Evolutionary conservation across 2,888 invertebrate species (phyloP).

Genomic region (Antheraea assamensis): DNA sequence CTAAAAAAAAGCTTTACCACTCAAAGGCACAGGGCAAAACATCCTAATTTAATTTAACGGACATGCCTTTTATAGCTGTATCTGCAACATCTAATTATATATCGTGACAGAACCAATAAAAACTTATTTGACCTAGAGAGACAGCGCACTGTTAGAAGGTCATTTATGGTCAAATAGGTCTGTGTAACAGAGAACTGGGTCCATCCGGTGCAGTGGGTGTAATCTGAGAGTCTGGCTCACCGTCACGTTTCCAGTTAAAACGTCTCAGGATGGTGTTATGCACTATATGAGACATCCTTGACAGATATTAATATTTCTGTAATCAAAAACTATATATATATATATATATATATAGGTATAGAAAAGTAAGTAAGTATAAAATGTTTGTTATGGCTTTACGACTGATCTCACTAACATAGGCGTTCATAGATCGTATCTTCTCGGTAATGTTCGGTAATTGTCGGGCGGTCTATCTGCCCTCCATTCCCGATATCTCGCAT

Average conservation of each 20-base stretch:
- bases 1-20: too few species aligned
- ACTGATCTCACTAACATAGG: too few species aligned
- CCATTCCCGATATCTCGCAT: too few species aligned
- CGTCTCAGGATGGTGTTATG: slow-evolving; percentile 44
- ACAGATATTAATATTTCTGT: not conserved
- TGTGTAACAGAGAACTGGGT: slow-evolving; percentile 51
- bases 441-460: too few species aligned
- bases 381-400: too few species aligned
- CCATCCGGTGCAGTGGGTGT: slow-evolving; percentile 64
- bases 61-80: not conserved
- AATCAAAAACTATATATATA: not conserved
- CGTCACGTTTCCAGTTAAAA: slow-evolving; percentile 49
- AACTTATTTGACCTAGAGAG: slow-evolving; percentile 5
- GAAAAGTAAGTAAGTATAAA: too few species aligned
- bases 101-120: not conserved
- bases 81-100: not conserved
- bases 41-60: not conserved
- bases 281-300: slow-evolving; percentile 16
- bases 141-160: slow-evolving; percentile 41
- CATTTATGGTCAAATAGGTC: slow-evolving; percentile 53
- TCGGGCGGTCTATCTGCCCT: too few species aligned
- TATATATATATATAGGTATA: too few species aligned
- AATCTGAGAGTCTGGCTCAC: slow-evolving; percentile 56
- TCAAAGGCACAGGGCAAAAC: too few species aligned
- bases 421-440: too few species aligned